Evolutionary conservation across 2,888 invertebrate genomes (phyloP), one percentile per base, ranked within the genome.

Genomic region (Latrodectus elegans): DNA sequence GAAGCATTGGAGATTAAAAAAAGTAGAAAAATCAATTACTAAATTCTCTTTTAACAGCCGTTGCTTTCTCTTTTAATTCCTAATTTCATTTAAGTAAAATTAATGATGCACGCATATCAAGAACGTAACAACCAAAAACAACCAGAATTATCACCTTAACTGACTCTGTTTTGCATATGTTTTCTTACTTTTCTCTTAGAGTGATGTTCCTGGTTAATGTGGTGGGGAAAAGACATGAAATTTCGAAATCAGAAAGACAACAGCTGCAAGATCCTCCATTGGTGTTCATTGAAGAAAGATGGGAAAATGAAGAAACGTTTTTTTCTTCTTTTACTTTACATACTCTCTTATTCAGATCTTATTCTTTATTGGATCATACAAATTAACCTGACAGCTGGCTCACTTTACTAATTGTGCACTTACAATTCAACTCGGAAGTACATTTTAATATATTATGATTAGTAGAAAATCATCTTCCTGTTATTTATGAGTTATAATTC

Each of bases 391-490:
- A 74, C 74, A 22, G 17, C 60, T 26, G 22, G 26, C 60, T 55
- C 22, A 14, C 60, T 74, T 60, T 22, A 26, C 26, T 74, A 74
- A 74, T 74, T 74, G 60, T 55, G 55, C 74, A 74, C 9, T 53
- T 55, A 74, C 55, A n/a, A 52, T 22, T 60, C 55, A 17, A 14
- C 17, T 22, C 11, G 17, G 60, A 60, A 74, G n/a, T 74, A 74
- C 60, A 22, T 60, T 26, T 74, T 74, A 53, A 22, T 74, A 26
- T 1, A n/a, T 22, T 51, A 12, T 26, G 2, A 17, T 26, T 12
- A 17, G 10, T 55, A 55, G 22, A 55, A 26, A 55, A 15, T 74
- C 26, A 60, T 55, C 12, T 74, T 11, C 49, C 14, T 15, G 17
- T 72, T 72, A 15, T 11, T 6, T n/a, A 15, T 17, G 22, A 67